Conservation (phyloP, 2,113 vertebrate genomes). For the Panthera leo region DNA sequence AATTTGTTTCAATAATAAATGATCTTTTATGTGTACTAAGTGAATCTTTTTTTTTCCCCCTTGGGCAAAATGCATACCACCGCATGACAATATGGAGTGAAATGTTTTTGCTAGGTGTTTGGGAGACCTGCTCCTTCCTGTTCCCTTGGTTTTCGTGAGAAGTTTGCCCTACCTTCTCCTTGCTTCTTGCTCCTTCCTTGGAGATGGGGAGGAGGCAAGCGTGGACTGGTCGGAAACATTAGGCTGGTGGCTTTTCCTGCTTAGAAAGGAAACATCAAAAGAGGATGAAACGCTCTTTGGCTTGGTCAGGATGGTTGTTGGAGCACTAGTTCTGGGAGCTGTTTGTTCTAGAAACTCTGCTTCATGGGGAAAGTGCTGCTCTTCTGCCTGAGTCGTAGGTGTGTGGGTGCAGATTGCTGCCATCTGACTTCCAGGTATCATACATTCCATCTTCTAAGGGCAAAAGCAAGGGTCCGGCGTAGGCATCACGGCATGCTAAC, state of each 20-base stretch:
- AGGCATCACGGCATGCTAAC: fast-evolving
- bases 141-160: background rate
- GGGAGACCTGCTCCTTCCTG: background rate
- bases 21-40: background rate
- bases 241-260: background rate
- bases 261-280: background rate
- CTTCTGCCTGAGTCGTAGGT: background rate
- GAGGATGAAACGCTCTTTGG: background rate
- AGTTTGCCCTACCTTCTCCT: background rate
- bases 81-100: background rate
- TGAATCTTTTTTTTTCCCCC: background rate
- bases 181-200: background rate
- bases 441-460: background rate
- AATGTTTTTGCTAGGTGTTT: background rate
- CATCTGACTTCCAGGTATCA: background rate
- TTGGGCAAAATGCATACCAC: background rate
- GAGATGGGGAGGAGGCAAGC: background rate
- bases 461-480: background rate
- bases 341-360: background rate
- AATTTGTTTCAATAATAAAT: constrained; percentile 12
- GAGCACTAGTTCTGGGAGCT: background rate
- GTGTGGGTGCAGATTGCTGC: background rate
- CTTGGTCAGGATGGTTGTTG: background rate
- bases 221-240: too few relatives aligned
- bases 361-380: background rate